Conservation (phyloP, 2,888 invertebrate species). For the Netelia melanura region DNA sequence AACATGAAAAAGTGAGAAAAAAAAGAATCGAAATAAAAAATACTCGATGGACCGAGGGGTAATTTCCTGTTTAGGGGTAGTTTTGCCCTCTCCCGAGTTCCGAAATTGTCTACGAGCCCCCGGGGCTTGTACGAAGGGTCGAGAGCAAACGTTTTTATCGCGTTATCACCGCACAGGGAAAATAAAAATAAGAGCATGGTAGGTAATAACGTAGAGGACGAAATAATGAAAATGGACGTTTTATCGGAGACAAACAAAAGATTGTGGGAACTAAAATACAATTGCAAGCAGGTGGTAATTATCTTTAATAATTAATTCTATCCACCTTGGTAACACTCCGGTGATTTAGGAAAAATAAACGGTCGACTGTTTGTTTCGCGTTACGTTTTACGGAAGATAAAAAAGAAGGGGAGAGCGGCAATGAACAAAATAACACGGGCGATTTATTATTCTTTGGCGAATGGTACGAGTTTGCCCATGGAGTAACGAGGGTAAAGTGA, state of each 20-base stretch:
- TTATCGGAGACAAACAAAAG: background rate
- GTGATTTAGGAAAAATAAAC: slow-evolving; percentile 39
- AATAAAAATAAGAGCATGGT: no score
- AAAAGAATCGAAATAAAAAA: background rate
- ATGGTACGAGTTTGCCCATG: slow-evolving; percentile 4
- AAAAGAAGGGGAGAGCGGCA: slow-evolving; percentile 5
- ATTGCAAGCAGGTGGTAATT: slow-evolving; percentile 44
- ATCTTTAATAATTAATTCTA: slow-evolving; percentile 25
- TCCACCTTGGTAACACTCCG: background rate
- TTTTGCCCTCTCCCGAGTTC: background rate
- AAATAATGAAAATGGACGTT: background rate
- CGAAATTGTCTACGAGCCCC: slow-evolving; percentile 12
- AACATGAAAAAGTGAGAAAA: background rate
- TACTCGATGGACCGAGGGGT: background rate
- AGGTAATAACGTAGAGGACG: background rate
- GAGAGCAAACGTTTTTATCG: slow-evolving; percentile 4
- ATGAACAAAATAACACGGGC: background rate
- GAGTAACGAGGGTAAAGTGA: slow-evolving; percentile 41
- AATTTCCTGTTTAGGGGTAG: background rate
- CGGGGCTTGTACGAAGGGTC: background rate
- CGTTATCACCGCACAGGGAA: background rate
- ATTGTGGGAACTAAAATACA: slow-evolving; percentile 12
- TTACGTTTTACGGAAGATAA: background rate
- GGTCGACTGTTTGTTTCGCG: background rate
- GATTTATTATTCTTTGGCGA: slow-evolving; percentile 58